Percentiles rank a stretch among this genome's conserved stretches.
phyloP scores from a whole-genome alignment of 2,797 vertebrate species.

The Paedocypris micromegethes region DNA sequence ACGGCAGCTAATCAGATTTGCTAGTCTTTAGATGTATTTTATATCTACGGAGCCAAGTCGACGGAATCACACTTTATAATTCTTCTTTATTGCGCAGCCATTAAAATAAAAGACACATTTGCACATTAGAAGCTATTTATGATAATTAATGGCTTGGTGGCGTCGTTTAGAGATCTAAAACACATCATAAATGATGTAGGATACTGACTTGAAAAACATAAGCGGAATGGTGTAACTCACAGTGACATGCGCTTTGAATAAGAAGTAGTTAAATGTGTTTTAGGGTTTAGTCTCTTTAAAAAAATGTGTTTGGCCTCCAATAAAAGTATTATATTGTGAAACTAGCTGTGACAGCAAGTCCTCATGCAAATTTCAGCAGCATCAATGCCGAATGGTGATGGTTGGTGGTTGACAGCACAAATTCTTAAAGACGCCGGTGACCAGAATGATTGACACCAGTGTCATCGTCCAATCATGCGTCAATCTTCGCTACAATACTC shows the following conservation, averaged over 20 bases:
- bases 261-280: not conserved
- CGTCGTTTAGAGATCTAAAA: constrained; percentile 24
- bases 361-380: not conserved
- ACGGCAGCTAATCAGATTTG: constrained; percentile 38
- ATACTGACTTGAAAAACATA: not conserved
- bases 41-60: constrained; percentile 11
- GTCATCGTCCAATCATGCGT: constrained; percentile 10
- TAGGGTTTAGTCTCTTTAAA: constrained; percentile 7
- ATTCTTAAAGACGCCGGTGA: constrained; percentile 5
- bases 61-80: constrained; percentile 27
- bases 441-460: constrained; percentile 1
- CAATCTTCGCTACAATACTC: not conserved
- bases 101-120: constrained; percentile 28
- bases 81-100: constrained; percentile 11
- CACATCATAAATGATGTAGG: constrained; percentile 4
- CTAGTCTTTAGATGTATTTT: constrained; percentile 16
- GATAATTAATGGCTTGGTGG: constrained; percentile 9
- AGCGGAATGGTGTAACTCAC: constrained; percentile 8
- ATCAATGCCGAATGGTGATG: constrained; percentile 5
- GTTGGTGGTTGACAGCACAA: not conserved
- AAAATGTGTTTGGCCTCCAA: constrained; percentile 1
- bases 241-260: constrained; percentile 1
- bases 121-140: constrained; percentile 15
- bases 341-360: constrained; percentile 7
- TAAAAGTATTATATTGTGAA: not conserved